Base-by-base conservation (phyloP, 2,113 vertebrate species). In the Dicerorhinus sumatrensis region DNA sequence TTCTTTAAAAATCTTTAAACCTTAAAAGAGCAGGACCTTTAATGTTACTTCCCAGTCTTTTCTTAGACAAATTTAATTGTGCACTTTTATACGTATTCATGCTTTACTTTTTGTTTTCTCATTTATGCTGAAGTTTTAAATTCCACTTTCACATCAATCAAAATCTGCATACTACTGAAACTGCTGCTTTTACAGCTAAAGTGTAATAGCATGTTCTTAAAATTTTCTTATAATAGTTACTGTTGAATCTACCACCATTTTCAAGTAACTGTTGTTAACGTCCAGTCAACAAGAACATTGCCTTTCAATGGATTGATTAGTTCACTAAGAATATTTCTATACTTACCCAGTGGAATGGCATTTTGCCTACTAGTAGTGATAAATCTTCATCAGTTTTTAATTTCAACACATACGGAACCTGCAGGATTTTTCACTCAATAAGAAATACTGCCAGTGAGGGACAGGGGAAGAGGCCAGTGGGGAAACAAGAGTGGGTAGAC, bases 1-100 rank as follows among this genome's bases (percentile, higher is more conserved):
- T 94, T 84, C 83, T 88, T 84, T 80, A 91, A 58, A 79, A 62
- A 88, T 60, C 16, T 46, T 96, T 73, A 85, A 85, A 62, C 21
- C 5, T 62, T 93, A 62, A 88, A 89, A 81, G 3, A 87, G 11
- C 10, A 81, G 3, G n/a, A 65, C 1, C 2, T 81, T 86, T 62
- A 83, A 91, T 63, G 6, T 72, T 77, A 93, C 89, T 89, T 91
- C 31, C 1, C 46, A 95, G 33, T 54, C 54, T 80, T 95, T 58
- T 31, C 36, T 82, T 18, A 87, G 29, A 36, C 11, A 67, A 91
- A 69, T 77, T 81, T 86, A 79, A 94, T 54, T 82, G 16, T 70
- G 5, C 2, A 65, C 20, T 96, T 91, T 69, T 67, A 54, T 13
- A 73, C 54, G 20, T 48, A 75, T 86, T 51, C 46, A 27, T 46